Evolutionary conservation across 2,797 vertebrate genomes (phyloP).

Genomic region (Chromis chromis): DNA sequence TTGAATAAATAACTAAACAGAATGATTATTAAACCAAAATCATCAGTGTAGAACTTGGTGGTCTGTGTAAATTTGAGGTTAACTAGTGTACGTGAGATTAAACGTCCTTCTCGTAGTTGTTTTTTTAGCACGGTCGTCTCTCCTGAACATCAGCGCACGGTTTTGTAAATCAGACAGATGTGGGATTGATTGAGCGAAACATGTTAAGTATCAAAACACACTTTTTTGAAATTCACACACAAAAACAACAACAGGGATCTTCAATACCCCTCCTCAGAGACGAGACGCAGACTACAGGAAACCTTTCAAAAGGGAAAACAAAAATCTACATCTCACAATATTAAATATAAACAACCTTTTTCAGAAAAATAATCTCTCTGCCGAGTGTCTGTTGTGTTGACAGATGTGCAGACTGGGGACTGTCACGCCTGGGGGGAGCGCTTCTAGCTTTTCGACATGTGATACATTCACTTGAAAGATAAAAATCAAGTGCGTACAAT

Average conservation of each 20-base stretch:
- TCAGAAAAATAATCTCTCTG: slow-evolving; percentile 77
- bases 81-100: background rate
- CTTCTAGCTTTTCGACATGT: slow-evolving; percentile 33
- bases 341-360: slow-evolving; percentile 81
- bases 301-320: slow-evolving; percentile 36
- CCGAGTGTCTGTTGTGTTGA: slow-evolving; percentile 35
- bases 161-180: slow-evolving; percentile 17
- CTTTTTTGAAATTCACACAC: slow-evolving; percentile 37
- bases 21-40: background rate
- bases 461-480: slow-evolving; percentile 58
- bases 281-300: slow-evolving; percentile 32
- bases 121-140: slow-evolving; percentile 1
- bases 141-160: background rate
- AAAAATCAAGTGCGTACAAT: slow-evolving; percentile 38
- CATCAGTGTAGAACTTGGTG: background rate
- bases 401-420: slow-evolving; percentile 39
- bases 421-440: slow-evolving; percentile 28
- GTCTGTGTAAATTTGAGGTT: background rate
- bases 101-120: background rate
- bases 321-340: slow-evolving; percentile 72
- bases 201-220: slow-evolving; percentile 38
- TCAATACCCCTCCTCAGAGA: slow-evolving; percentile 26
- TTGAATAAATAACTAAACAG: background rate
- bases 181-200: background rate
- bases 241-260: slow-evolving; percentile 9